Evolutionary conservation across 92 coral and sea anemone species (phyloP).

Genomic region (Epizoanthus fatuus): DNA sequence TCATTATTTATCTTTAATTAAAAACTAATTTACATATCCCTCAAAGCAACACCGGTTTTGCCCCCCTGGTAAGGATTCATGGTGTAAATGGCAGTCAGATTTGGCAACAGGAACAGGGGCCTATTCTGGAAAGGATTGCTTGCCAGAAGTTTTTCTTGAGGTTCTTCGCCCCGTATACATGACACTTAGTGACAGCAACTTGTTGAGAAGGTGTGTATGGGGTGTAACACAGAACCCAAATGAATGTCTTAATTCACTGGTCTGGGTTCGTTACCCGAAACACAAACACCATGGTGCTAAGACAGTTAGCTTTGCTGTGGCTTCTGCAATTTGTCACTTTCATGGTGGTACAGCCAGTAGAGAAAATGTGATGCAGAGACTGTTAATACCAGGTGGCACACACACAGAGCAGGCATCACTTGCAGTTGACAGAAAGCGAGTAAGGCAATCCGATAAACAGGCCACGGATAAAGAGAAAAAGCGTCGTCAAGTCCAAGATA

Average conservation of each 20-base stretch:
- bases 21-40: too few species aligned
- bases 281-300: conserved; percentile 21
- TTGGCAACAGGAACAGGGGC: conserved; percentile 50
- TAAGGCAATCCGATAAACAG: conserved; percentile 10
- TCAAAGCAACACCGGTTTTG: conserved; percentile 74
- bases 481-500: conserved; percentile 8
- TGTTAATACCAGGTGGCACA: conserved; percentile 38
- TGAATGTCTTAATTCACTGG: conserved; percentile 36
- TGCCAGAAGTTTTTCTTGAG: conserved; percentile 36
- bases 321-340: conserved; percentile 33
- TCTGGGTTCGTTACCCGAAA: not conserved
- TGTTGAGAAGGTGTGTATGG: conserved; percentile 31
- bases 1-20: too few species aligned
- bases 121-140: conserved; percentile 43
- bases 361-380: conserved; percentile 45
- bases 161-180: conserved; percentile 38
- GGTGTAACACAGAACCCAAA: conserved; percentile 60
- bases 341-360: conserved; percentile 36
- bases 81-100: conserved; percentile 78
- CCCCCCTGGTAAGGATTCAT: conserved; percentile 55
- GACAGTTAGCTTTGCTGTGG: conserved; percentile 4
- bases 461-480: conserved; percentile 10
- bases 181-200: conserved; percentile 32
- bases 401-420: conserved; percentile 32
- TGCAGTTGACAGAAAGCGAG: conserved; percentile 16